Evolutionary conservation across 1,140 invertebrate genomes (phyloP).

Genomic region (Maniola jurtina): DNA sequence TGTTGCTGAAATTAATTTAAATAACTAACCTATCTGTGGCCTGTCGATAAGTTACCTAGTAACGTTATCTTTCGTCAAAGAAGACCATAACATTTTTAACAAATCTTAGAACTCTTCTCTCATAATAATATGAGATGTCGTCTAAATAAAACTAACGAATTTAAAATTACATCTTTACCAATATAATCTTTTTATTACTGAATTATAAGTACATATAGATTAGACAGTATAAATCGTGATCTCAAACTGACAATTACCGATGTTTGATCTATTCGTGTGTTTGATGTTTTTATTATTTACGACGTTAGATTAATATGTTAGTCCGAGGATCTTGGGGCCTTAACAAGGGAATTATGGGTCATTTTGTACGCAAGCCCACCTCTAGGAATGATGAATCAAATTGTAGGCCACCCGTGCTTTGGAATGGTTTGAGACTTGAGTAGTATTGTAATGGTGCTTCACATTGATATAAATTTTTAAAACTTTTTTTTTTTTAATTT

Average conservation of each 20-base stretch:
- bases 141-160: too few species aligned
- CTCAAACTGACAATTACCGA: not conserved
- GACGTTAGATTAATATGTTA: conserved; percentile 63
- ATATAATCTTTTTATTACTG: not conserved
- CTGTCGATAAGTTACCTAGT: too few species aligned
- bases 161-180: not conserved
- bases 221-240: conserved; percentile 5
- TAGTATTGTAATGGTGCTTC: conserved; percentile 1
- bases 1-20: too few species aligned
- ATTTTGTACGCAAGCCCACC: conserved; percentile 67
- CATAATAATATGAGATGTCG: too few species aligned
- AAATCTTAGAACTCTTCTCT: too few species aligned
- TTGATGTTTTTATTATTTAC: conserved; percentile 48
- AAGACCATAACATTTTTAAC: too few species aligned
- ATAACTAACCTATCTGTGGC: too few species aligned
- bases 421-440: conserved; percentile 37
- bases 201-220: too few species aligned
- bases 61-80: too few species aligned
- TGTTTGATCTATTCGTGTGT: conserved; percentile 22
- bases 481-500: not conserved
- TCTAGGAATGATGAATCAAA: conserved; percentile 61
- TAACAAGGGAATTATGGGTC: conserved; percentile 72
- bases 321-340: conserved; percentile 48
- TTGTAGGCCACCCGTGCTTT: conserved; percentile 58
- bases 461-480: not conserved